A percentile compares a stretch with the other conserved stretches of the same genome.
phyloP scores from a whole-genome alignment of 92 coral and sea anemone genomes.

The Paramuricea clavata region DNA sequence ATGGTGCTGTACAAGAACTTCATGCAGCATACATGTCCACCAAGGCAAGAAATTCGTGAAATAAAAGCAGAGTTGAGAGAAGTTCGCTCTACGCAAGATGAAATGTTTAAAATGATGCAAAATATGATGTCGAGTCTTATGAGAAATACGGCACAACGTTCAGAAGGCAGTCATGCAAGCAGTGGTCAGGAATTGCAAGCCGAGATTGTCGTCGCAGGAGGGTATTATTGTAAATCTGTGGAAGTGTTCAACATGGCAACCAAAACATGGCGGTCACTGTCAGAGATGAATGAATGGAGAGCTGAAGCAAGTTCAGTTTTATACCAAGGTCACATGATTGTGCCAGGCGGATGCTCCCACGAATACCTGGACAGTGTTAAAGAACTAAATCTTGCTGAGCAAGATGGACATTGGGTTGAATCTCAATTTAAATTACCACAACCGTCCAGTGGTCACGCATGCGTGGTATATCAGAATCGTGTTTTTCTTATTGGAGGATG shows the following conservation, averaged over 20 bases:
- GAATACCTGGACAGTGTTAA: neutral
- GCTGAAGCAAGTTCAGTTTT: neutral
- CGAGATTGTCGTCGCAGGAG: conserved; percentile 17
- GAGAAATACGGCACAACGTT: conserved; percentile 57
- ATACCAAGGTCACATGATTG: conserved; percentile 5
- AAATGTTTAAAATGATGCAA: neutral
- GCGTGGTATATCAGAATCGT: neutral
- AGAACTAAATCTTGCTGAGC: neutral
- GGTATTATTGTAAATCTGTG: neutral
- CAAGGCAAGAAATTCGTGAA: conserved; percentile 2
- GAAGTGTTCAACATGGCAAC: conserved; percentile 9
- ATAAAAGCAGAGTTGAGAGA: neutral
- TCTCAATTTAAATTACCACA: neutral
- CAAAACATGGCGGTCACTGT: conserved; percentile 1
- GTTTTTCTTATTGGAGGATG: neutral
- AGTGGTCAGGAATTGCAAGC: conserved; percentile 26
- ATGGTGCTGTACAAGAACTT: neutral
- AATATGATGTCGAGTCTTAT: conserved; percentile 3
- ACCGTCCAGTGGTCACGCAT: neutral
- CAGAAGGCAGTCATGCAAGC: conserved; percentile 54
- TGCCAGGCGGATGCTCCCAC: neutral
- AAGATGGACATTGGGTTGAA: neutral
- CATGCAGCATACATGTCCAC: neutral
- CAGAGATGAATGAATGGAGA: neutral
- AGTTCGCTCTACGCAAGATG: neutral